These are phyloP conservation scores for Rotaria sp. DNA, from an alignment of 2,888 invertebrate genomes.

Conservation along the genomic window DNA sequence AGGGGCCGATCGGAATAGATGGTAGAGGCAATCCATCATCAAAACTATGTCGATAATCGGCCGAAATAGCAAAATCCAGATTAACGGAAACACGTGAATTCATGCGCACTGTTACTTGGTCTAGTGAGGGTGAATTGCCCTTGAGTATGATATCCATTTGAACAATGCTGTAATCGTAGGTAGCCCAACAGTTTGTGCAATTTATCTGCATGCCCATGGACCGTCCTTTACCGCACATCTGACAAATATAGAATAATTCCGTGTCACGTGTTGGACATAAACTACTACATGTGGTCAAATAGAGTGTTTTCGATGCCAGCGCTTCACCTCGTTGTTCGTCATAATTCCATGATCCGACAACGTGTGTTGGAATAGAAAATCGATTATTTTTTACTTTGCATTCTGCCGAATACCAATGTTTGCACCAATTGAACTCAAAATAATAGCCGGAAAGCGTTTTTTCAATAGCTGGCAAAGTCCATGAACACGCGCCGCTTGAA, in stretches of 20 bases:
- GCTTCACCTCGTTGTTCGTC: neutral
- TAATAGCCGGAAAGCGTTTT: neutral
- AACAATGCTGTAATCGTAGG: neutral
- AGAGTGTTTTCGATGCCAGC: neutral
- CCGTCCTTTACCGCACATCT: neutral
- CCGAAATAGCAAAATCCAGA: neutral
- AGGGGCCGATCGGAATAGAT: neutral
- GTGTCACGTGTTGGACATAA: neutral
- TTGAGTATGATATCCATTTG: neutral
- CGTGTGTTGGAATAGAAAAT: neutral
- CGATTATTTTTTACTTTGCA: neutral
- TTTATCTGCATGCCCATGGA: neutral
- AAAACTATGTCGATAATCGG: neutral
- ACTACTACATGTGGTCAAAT: neutral
- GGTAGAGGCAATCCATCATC: neutral
- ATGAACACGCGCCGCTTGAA: neutral
- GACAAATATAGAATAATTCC: neutral
- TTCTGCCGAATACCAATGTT: neutral
- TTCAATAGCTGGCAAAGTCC: neutral
- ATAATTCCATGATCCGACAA: neutral
- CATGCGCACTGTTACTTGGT: neutral
- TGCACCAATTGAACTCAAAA: neutral
- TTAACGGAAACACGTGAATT: neutral
- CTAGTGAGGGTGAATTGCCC: neutral
- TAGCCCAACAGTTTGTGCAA: neutral